phyloP scores from a whole-genome alignment of 2,888 invertebrate species.

The Aporophyla lueneburgensis region DNA sequence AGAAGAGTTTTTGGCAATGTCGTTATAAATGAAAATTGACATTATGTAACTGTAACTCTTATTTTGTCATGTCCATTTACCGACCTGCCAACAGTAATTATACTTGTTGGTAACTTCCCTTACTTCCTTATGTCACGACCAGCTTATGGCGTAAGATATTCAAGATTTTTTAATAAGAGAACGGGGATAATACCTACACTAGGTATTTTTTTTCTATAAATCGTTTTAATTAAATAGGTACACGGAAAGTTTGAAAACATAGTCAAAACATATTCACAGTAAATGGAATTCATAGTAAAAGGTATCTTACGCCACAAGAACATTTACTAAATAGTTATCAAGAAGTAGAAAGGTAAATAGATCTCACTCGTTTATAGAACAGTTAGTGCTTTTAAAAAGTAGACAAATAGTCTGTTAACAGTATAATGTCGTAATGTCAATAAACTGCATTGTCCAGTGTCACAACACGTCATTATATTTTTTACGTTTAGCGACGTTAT shows the following conservation, averaged over 20 bases:
- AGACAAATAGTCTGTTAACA: conserved; percentile 45
- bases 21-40: not conserved
- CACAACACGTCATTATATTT: conserved; percentile 42
- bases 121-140: conserved; percentile 23
- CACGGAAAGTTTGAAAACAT: not conserved
- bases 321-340: conserved; percentile 42
- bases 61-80: not conserved
- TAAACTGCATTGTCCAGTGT: conserved; percentile 50
- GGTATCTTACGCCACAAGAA: conserved; percentile 48
- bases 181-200: not conserved
- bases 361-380: conserved; percentile 55
- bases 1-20: not conserved
- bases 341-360: conserved; percentile 56
- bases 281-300: not conserved
- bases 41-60: too few species aligned
- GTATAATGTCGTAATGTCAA: conserved; percentile 39
- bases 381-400: conserved; percentile 50
- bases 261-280: not conserved
- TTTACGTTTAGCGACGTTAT: conserved; percentile 7
- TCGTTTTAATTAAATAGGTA: not conserved
- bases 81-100: not conserved
- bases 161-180: not conserved
- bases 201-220: not conserved
- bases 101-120: not conserved
- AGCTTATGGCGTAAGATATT: conserved; percentile 39